Evolutionary conservation across 2,113 vertebrate species (phyloP).

Genomic region (Hippolais icterina): DNA sequence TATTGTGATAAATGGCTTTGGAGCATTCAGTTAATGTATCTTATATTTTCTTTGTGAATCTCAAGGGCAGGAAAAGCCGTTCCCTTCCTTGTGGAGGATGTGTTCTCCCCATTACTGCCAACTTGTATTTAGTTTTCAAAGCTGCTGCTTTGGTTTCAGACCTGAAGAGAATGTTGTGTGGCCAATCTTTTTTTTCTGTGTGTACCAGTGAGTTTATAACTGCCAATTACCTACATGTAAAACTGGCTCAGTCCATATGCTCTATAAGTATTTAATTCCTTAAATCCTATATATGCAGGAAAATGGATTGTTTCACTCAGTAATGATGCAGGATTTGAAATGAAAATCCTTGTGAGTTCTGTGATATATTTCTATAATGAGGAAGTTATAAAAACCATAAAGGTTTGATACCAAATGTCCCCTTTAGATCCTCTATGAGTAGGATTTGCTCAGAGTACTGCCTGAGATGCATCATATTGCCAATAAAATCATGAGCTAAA

Average conservation of each 20-base stretch:
- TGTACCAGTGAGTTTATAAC: not conserved
- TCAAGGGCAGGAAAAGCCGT: not conserved
- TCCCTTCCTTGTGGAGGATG: not conserved
- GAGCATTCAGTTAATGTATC: not conserved
- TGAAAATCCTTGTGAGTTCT: not conserved
- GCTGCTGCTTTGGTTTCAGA: not conserved
- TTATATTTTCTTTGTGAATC: not conserved
- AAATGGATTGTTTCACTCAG: not conserved
- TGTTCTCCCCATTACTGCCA: accelerated
- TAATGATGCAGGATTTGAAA: not conserved
- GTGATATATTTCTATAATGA: not conserved
- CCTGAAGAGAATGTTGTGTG: not conserved
- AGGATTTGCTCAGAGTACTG: not conserved
- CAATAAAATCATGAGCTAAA: not conserved
- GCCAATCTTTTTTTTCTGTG: accelerated
- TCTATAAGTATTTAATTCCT: not conserved
- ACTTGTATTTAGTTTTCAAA: not conserved
- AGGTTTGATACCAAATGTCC: not conserved
- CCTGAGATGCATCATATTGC: not conserved
- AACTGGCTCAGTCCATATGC: not conserved
- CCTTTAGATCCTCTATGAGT: not conserved
- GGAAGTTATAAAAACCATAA: not conserved
- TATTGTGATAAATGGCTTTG: not conserved
- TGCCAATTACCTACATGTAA: not conserved
- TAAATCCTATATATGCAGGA: not conserved